A percentile compares a stretch with the other conserved stretches of the same genome.
These are phyloP conservation scores for Fabriciana adippe DNA, from an alignment of 2,888 invertebrate genomes.

Conservation along the genomic window DNA sequence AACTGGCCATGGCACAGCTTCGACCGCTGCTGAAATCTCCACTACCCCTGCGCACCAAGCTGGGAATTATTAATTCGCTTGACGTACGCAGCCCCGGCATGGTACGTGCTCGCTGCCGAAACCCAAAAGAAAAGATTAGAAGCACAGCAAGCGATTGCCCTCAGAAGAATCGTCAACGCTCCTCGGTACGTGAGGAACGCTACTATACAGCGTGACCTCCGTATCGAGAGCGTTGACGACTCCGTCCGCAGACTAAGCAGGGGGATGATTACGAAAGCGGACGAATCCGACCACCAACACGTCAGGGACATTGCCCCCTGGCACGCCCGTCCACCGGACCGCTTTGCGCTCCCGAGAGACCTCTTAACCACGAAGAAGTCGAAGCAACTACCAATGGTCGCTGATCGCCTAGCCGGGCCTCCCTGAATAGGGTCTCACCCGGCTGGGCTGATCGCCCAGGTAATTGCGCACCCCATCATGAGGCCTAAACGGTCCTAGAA, in stretches of 20 bases:
- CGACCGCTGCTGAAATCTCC: no score
- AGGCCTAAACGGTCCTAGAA: no score
- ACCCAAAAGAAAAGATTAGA: background rate
- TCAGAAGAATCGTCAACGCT: background rate
- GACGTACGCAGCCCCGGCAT: background rate
- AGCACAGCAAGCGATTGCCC: background rate
- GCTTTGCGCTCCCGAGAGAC: background rate
- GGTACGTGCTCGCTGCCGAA: background rate
- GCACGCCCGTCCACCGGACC: background rate
- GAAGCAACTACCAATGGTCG: no score
- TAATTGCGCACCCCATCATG: background rate
- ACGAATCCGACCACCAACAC: no score
- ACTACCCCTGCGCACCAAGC: background rate
- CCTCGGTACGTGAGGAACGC: background rate
- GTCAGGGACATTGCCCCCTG: background rate
- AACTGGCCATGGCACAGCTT: no score
- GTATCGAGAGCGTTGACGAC: no score
- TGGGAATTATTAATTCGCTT: background rate
- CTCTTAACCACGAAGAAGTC: no score
- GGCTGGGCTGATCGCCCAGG: background rate
- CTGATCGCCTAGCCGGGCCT: no score
- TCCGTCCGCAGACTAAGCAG: no score
- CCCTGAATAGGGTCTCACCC: no score
- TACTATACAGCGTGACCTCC: background rate
- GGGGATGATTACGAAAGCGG: no score